A percentile compares a stretch with the other conserved stretches of the same genome.
phyloP scores from a whole-genome alignment of 2,888 invertebrate species.

The Phania funesta region DNA sequence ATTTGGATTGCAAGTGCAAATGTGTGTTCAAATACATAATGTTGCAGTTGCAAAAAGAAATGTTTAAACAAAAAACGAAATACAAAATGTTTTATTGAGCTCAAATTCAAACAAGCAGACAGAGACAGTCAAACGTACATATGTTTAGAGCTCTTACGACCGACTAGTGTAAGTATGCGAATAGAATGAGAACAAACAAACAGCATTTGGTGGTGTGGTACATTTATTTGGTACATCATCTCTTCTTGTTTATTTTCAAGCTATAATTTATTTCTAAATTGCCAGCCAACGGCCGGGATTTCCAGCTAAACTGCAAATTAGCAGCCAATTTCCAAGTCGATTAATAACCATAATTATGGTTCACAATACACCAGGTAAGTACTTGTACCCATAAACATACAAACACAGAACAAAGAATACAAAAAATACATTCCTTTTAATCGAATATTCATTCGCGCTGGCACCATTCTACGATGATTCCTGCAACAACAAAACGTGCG shows the following conservation, averaged over 20 bases:
- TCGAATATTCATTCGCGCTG: slow-evolving; percentile 57
- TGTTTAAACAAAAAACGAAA: background rate
- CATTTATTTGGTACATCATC: slow-evolving; percentile 64
- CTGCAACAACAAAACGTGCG: background rate
- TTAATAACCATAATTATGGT: slow-evolving; percentile 81
- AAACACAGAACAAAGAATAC: slow-evolving; percentile 5
- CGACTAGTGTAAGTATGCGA: background rate
- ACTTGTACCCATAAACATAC: slow-evolving; percentile 17
- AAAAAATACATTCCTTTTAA: slow-evolving; percentile 42
- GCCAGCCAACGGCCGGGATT: slow-evolving; percentile 83
- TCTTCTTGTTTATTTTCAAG: slow-evolving; percentile 80
- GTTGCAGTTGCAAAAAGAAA: slow-evolving; percentile 15
- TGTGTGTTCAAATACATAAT: slow-evolving; percentile 28
- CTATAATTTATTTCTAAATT: slow-evolving; percentile 82
- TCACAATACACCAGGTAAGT: slow-evolving; percentile 60
- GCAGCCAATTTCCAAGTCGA: slow-evolving; percentile 83
- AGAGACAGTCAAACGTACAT: background rate
- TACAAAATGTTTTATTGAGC: slow-evolving; percentile 35
- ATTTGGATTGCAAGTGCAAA: slow-evolving; percentile 41
- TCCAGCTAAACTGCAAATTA: slow-evolving; percentile 85
- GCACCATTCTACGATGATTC: slow-evolving; percentile 1
- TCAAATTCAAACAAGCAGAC: slow-evolving; percentile 40
- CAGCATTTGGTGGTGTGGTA: slow-evolving; percentile 35
- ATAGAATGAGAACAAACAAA: slow-evolving; percentile 35
- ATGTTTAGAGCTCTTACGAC: slow-evolving; percentile 8